A percentile compares a stretch with the other conserved stretches of the same genome.
Evolutionary conservation across 2,113 vertebrate genomes (phyloP).

Genomic region (Capricornis sumatraensis): DNA sequence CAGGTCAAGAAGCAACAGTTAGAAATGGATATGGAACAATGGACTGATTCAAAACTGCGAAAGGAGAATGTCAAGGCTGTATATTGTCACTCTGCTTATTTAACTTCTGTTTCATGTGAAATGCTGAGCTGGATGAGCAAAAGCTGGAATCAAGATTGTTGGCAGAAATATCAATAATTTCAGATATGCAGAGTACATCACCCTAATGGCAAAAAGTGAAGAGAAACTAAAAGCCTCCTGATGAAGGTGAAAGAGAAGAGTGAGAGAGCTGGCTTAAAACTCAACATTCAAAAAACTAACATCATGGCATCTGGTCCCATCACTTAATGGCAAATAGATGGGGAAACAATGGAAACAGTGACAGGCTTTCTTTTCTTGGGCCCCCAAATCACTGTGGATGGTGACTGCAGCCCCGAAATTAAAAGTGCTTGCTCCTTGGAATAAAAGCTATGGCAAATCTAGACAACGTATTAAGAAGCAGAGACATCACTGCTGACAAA

Average conservation of each 20-base stretch:
- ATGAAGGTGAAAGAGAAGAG: not conserved
- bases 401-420: not conserved
- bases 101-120: not conserved
- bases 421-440: not conserved
- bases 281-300: not conserved
- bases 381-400: not conserved
- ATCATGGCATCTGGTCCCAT: not conserved
- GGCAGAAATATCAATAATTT: not conserved
- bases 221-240: not conserved
- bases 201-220: not conserved
- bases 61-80: not conserved
- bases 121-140: not conserved
- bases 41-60: not conserved
- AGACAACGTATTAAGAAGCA: not conserved
- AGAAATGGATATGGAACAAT: not conserved
- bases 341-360: not conserved
- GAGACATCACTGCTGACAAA: not conserved
- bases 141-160: not conserved
- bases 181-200: not conserved
- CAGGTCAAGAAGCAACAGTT: not conserved
- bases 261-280: not conserved
- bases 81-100: not conserved
- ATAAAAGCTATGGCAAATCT: not conserved
- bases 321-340: not conserved
- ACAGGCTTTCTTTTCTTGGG: not conserved